Evolutionary conservation across 2,797 vertebrate genomes (phyloP), one percentile per base, ranked within the genome.

Genomic region (Takifugu rubripes): DNA sequence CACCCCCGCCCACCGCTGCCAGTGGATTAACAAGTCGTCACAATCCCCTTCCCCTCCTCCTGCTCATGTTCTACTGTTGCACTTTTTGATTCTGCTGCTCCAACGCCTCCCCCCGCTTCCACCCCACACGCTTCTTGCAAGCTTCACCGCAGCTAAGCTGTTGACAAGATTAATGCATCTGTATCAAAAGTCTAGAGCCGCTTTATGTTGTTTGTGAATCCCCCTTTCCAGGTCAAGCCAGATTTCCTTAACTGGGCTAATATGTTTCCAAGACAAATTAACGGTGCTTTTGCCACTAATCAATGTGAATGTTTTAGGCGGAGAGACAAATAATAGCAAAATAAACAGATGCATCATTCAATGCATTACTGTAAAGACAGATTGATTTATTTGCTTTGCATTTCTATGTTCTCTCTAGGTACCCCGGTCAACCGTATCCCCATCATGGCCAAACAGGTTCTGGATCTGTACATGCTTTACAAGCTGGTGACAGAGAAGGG

Each of bases 401-500:
- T 54, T 58, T 57, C 42, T 42, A 17, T 59, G 3, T 59, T 17
- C 24, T 59, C 25, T 17, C 9, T 27, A 98, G 96, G 96, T 66
- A 98, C 96, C 0, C 96, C 96, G 0, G 96, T 99, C 70, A 98
- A 99, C 90, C 90, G 96, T 29, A 98, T 99, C 75, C 96, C 96
- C 75, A 98, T 98, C 88, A 98, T 98, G 96, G 96, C 96, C 68
- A 98, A 98, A 86, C 96, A 99, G 79, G 96, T 99, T 63, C 90
- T 99, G 61, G 96, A 99, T 77, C 92, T 99, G 58, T 98, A 95
- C 77, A 97, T 95, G 95, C 87, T 99, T 25, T 99, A 98, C 60
- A 93, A 95, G 67, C 90, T 99, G 84, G 96, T 99, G 85, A 98
- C 96, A 0, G 96, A 98, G 72, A 99, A 98, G 81, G 97, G 97